Conservation (phyloP, 2,113 vertebrate species). For the Seriola aureovittata region DNA sequence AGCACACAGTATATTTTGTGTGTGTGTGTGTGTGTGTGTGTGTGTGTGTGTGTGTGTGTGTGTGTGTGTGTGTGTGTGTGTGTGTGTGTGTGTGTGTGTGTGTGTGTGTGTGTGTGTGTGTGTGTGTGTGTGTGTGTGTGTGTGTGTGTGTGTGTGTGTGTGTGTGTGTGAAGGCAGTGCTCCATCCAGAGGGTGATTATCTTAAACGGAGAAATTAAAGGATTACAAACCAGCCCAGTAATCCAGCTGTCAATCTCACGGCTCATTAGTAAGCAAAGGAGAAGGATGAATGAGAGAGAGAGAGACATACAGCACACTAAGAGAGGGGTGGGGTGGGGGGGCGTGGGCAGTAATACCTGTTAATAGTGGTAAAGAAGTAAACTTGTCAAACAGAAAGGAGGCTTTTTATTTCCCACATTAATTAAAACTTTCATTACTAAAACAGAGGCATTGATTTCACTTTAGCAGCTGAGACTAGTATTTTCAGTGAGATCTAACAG, state of each 20-base stretch:
- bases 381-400: constrained; percentile 37
- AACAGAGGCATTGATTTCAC: constrained; percentile 12
- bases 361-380: constrained; percentile 15
- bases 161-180: constrained; percentile 41
- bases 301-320: background rate
- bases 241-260: constrained; percentile 85
- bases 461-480: background rate
- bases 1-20: constrained; percentile 42
- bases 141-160: constrained; percentile 18
- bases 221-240: constrained; percentile 82
- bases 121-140: constrained; percentile 11
- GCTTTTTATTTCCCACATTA: constrained; percentile 8
- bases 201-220: constrained; percentile 83
- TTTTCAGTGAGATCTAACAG: constrained; percentile 8
- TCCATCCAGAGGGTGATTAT: constrained; percentile 80
- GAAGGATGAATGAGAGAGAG: constrained; percentile 37
- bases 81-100: background rate
- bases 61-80: constrained; percentile 15
- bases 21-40: background rate
- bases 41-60: background rate
- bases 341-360: background rate
- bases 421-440: constrained; percentile 20
- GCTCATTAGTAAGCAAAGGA: constrained; percentile 80
- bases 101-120: background rate
- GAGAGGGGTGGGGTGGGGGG: background rate